Conservation (phyloP, 2,888 invertebrate species). For the Chymomyza caudatula region DNA sequence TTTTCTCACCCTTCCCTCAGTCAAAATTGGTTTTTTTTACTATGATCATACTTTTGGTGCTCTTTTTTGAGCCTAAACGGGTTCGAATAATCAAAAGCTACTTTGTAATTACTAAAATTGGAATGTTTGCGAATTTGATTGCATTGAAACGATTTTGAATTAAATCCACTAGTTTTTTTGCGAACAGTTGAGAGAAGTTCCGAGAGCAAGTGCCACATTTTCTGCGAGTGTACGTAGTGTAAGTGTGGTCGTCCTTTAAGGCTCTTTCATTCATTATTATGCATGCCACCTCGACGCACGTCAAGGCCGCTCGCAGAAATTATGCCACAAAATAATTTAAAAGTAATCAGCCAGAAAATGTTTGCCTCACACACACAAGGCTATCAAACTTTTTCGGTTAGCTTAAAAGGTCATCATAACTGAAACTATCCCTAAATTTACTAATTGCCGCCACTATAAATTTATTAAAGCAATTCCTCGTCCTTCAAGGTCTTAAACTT, state of each 20-base stretch:
- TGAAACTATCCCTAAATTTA: constrained; percentile 25
- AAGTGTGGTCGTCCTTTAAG: constrained; percentile 45
- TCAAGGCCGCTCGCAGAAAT: constrained; percentile 63
- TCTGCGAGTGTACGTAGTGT: constrained; percentile 9
- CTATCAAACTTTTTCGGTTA: neutral
- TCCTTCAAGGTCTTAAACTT: neutral
- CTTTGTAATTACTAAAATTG: too few species aligned
- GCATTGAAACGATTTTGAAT: too few species aligned
- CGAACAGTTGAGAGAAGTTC: too few species aligned
- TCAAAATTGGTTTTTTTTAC: too few species aligned
- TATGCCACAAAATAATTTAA: constrained; percentile 77
- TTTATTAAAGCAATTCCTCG: constrained; percentile 59
- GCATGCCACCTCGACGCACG: constrained; percentile 46
- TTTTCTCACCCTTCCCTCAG: too few species aligned
- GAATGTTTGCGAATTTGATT: too few species aligned
- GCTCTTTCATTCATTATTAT: constrained; percentile 71
- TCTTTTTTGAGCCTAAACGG: too few species aligned
- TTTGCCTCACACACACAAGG: constrained; percentile 37
- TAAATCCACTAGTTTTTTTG: too few species aligned
- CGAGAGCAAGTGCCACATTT: too few species aligned
- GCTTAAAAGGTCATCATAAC: neutral
- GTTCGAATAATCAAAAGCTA: too few species aligned
- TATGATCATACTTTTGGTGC: too few species aligned
- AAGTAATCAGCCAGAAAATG: constrained; percentile 76
- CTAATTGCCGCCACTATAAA: constrained; percentile 68